Evolutionary conservation across 2,797 vertebrate species (phyloP), one percentile per base, ranked within the genome.

Genomic region (Tokudaia tokunoshimensis): DNA sequence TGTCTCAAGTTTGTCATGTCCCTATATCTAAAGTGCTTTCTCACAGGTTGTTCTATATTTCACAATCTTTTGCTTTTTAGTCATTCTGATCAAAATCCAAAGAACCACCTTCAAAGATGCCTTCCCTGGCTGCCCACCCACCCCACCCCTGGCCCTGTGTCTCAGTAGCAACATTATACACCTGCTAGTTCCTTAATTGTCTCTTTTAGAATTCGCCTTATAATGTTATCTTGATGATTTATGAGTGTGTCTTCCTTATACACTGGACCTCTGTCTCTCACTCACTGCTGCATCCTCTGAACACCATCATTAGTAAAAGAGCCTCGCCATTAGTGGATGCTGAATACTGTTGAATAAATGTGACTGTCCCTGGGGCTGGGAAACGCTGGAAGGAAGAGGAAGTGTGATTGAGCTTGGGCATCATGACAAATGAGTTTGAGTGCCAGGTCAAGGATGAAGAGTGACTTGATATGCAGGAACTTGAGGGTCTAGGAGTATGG

Each of bases 261-360:
- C 19, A 5, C n/a, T 47, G 55, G 17, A 63, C 44, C 84, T 6
- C 1, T 3, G 3, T 50, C 44, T 15, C n/a, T 80, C 6, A 78
- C n/a, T 57, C 61, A 47, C 74, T 9, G 52, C 10, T 11, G 41
- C 34, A 12, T 52, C 11, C 50, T 44, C 47, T 47, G 81, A 59
- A 44, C 9, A 19, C 70, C 31, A 3, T 3, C 59, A 22, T 89
- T 41, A 24, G 37, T 19, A 15, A 67, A 26, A 47, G 57, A 47
- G 70, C 0, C 0, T 0, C 1, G 1, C 19, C 26, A 11, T 59
- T 20, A 15, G 8, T 26, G 67, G 79, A 13, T 24, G 76, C 31
- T 41, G 19, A 37, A 6, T 13, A 47, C 19, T 65, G 59, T n/a
- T 65, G n/a, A 88, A 80, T 61, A 63, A 72, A 2, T 41, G 57